phyloP scores from a whole-genome alignment of 1,140 invertebrate genomes.

The Lysiphlebus fabarum region DNA sequence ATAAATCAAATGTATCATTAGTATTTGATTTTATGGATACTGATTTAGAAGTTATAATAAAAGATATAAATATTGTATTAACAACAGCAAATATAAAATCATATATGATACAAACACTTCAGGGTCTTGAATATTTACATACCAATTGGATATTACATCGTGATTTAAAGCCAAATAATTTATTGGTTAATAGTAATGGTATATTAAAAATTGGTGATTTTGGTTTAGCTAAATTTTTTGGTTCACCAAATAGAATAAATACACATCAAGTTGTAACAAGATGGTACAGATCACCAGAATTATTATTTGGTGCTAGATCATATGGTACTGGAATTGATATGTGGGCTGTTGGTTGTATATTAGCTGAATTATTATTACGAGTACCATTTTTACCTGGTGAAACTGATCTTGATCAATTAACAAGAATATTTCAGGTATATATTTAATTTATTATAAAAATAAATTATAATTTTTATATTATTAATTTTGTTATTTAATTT shows the following conservation, averaged over 20 bases:
- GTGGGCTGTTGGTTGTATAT: constrained; percentile 97
- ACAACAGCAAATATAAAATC: constrained; percentile 93
- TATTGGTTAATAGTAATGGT: constrained; percentile 89
- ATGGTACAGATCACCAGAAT: constrained; percentile 91
- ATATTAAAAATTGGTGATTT: constrained; percentile 98
- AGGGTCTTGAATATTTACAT: constrained; percentile 95
- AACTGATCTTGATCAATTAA: constrained; percentile 93
- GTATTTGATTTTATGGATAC: constrained; percentile 99
- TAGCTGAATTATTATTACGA: constrained; percentile 90
- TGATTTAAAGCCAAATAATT: constrained; percentile 99
- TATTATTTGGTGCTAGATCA: constrained; percentile 91
- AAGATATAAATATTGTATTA: constrained; percentile 83
- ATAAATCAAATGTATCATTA: constrained; percentile 96
- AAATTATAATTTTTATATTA: constrained; percentile 4
- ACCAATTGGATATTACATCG: constrained; percentile 95
- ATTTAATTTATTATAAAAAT: constrained; percentile 9
- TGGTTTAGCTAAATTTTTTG: constrained; percentile 95
- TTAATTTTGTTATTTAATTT: constrained; percentile 11
- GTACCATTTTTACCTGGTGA: constrained; percentile 95
- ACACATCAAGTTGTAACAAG: constrained; percentile 98
- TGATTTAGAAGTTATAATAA: constrained; percentile 92
- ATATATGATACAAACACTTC: constrained; percentile 91
- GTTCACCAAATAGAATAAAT: constrained; percentile 92
- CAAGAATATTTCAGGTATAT: constrained; percentile 86
- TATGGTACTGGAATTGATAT: constrained; percentile 97